phyloP scores from a whole-genome alignment of 2,797 vertebrate genomes.

The Acanthis flammea region DNA sequence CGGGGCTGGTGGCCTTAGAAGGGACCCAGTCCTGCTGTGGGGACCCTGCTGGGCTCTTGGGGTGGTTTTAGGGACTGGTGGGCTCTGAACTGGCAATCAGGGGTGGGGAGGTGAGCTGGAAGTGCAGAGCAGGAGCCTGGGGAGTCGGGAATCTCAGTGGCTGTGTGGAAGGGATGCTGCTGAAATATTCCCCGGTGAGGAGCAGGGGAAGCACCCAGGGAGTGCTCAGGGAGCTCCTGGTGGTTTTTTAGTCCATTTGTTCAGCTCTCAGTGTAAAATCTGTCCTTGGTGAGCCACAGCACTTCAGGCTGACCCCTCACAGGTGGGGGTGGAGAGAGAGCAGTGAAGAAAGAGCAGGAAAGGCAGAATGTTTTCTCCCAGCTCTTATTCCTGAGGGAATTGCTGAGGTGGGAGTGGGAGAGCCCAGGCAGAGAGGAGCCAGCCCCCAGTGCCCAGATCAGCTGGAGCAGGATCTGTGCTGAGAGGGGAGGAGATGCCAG shows the following conservation, averaged over 20 bases:
- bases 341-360: background rate
- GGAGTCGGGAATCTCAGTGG: background rate
- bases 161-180: background rate
- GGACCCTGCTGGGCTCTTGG: rapidly evolving
- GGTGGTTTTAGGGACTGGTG: rapidly evolving
- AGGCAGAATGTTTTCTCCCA: background rate
- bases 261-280: background rate
- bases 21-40: background rate
- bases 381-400: background rate
- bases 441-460: background rate
- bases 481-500: background rate
- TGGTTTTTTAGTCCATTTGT: rapidly evolving
- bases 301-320: background rate
- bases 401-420: background rate
- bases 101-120: background rate
- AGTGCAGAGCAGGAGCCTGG: background rate
- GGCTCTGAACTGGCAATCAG: background rate
- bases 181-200: background rate
- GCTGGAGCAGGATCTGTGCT: background rate
- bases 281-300: background rate
- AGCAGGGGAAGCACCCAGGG: background rate
- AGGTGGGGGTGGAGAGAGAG: background rate
- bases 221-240: rapidly evolving
- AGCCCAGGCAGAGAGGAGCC: background rate
- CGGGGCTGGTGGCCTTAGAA: background rate